Percentiles rank a stretch among this genome's conserved stretches.
These are phyloP conservation scores for Trachemys scripta DNA, from an alignment of 2,113 vertebrate species.

Conservation along the genomic window DNA sequence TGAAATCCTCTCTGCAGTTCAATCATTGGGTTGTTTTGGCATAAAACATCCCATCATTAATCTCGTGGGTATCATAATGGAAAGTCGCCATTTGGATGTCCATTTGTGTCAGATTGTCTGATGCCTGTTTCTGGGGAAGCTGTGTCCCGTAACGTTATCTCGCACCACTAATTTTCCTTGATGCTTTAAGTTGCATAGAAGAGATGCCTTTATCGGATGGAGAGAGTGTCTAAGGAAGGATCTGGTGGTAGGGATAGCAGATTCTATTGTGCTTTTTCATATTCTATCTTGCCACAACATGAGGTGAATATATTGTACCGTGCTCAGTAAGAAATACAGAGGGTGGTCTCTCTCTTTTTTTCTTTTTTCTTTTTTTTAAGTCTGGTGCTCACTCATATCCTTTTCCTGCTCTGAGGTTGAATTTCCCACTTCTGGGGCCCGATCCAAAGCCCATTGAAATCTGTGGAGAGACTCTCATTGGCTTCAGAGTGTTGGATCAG, in stretches of 20 bases:
- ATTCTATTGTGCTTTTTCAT: background rate
- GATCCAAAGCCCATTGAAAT: background rate
- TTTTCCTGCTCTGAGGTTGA: background rate
- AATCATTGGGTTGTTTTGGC: background rate
- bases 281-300: background rate
- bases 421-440: background rate
- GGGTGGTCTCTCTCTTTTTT: background rate
- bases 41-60: background rate
- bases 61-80: background rate
- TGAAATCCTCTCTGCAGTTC: background rate
- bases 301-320: background rate
- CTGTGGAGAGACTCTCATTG: background rate
- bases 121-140: background rate
- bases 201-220: background rate
- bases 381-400: background rate
- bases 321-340: background rate
- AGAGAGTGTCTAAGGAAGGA: background rate
- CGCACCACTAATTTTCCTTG: background rate
- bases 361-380: too few species aligned
- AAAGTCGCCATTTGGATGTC: background rate
- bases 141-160: background rate
- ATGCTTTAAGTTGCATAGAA: background rate
- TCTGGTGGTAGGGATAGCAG: background rate
- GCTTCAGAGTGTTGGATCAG: background rate
- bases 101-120: background rate